Conservation (phyloP, 2,888 invertebrate species). For the Mamestra brassicae region DNA sequence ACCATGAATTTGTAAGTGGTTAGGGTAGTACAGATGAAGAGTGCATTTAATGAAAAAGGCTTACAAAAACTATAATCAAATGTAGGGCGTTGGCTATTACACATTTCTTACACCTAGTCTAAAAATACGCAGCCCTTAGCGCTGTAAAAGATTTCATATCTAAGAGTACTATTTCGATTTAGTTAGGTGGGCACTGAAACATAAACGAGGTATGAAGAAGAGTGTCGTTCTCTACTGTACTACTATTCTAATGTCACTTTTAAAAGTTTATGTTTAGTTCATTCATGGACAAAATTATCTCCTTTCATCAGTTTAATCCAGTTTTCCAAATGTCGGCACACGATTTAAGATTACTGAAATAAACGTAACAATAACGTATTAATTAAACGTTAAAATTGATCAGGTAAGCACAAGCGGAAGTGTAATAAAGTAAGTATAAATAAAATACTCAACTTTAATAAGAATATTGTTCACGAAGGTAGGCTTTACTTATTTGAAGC, state of each 20-base stretch:
- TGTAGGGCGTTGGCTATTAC: slow-evolving; percentile 58
- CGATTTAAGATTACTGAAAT: neutral
- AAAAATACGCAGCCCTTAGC: slow-evolving; percentile 27
- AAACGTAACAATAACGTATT: neutral
- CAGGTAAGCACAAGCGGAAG: neutral
- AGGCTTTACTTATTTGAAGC: slow-evolving; percentile 3
- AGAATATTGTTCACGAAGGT: slow-evolving; percentile 6
- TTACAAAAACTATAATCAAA: slow-evolving; percentile 32
- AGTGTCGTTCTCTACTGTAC: neutral
- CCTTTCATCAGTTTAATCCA: slow-evolving; percentile 18
- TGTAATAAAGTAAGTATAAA: neutral
- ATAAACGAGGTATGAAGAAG: slow-evolving; percentile 16
- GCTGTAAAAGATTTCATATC: slow-evolving; percentile 21
- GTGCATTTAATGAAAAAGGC: too few relatives aligned
- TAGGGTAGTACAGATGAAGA: neutral
- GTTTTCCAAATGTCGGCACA: slow-evolving; percentile 7
- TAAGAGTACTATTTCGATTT: slow-evolving; percentile 4
- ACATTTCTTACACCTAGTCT: slow-evolving; percentile 25
- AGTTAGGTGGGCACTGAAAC: neutral
- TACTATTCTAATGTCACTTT: neutral
- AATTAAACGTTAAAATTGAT: neutral
- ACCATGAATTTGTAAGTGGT: neutral
- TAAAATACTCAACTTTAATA: slow-evolving; percentile 5
- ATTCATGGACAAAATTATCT: neutral
- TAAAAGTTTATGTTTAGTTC: slow-evolving; percentile 7